Conservation (phyloP, 2,888 invertebrate genomes). For the Teleogryllus oceanicus region DNA sequence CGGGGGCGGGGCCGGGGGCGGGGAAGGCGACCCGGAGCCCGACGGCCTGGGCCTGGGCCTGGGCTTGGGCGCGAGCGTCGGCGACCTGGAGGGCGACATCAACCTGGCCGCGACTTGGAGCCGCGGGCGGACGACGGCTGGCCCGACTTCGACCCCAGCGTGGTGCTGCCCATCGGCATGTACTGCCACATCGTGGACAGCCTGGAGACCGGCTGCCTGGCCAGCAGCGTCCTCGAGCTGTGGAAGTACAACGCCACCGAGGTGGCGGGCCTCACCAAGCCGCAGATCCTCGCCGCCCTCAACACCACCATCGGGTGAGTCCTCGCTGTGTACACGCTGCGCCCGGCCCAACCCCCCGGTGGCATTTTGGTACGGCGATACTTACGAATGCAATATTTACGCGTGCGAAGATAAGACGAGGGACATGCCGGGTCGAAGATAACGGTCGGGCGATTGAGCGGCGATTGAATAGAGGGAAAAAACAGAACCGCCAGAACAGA, state of each 20-base stretch:
- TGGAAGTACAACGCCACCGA: constrained; percentile 60
- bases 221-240: constrained; percentile 64
- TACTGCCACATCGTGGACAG: constrained; percentile 63
- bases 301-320: constrained; percentile 55
- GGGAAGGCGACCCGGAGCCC: background rate
- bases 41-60: background rate
- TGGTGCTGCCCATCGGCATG: constrained; percentile 55
- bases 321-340: constrained; percentile 33
- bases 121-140: background rate
- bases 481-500: too few relatives aligned
- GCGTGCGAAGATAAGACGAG: too few relatives aligned
- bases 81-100: background rate
- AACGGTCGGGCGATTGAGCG: too few relatives aligned
- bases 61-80: background rate
- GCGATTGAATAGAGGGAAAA: too few relatives aligned
- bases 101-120: background rate
- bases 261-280: constrained; percentile 55
- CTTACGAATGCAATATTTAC: too few relatives aligned
- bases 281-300: constrained; percentile 60
- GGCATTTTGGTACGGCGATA: too few relatives aligned
- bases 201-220: constrained; percentile 60
- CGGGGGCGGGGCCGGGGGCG: background rate
- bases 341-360: too few relatives aligned
- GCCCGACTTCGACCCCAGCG: constrained; percentile 53
- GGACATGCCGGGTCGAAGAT: too few relatives aligned